These are phyloP conservation scores for Drosophila ezoana DNA, from an alignment of 2,888 invertebrate genomes.

Conservation along the genomic window DNA sequence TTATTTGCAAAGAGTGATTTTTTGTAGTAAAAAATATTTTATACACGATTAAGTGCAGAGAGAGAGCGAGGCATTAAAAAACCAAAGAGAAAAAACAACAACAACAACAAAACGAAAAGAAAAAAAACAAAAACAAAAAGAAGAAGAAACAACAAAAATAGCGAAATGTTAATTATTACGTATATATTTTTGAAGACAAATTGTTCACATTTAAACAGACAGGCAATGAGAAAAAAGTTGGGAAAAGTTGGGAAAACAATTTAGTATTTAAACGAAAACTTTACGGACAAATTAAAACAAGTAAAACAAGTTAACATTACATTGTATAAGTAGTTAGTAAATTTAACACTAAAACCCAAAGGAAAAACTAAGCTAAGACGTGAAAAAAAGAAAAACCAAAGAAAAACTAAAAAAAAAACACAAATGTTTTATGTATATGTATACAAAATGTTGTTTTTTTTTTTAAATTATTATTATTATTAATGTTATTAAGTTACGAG, in stretches of 20 bases:
- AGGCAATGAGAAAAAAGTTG: constrained; percentile 17
- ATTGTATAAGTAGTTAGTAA: constrained; percentile 84
- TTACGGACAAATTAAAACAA: constrained; percentile 83
- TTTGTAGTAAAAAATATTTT: constrained; percentile 79
- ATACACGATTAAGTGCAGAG: constrained; percentile 66
- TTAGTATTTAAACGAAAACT: constrained; percentile 65
- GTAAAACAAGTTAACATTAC: constrained; percentile 85
- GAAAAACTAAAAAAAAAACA: constrained; percentile 19
- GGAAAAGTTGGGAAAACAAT: constrained; percentile 21
- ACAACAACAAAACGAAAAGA: not conserved
- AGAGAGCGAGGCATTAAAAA: constrained; percentile 1
- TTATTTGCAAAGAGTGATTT: constrained; percentile 81
- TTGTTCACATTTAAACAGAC: constrained; percentile 69
- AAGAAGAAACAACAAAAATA: constrained; percentile 44
- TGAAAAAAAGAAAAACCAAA: constrained; percentile 22
- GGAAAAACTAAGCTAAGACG: constrained; percentile 45
- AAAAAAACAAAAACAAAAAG: constrained; percentile 8
- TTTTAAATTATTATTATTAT: no score
- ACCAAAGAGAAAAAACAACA: constrained; percentile 25
- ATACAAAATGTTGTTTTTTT: constrained; percentile 70
- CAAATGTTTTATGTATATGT: constrained; percentile 65
- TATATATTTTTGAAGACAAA: constrained; percentile 82
- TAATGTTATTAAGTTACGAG: constrained; percentile 69
- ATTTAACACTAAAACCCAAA: constrained; percentile 76
- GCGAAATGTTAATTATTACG: constrained; percentile 80